Evolutionary conservation across 1,140 invertebrate genomes (phyloP).

Genomic region (Pectinophora gossypiella): DNA sequence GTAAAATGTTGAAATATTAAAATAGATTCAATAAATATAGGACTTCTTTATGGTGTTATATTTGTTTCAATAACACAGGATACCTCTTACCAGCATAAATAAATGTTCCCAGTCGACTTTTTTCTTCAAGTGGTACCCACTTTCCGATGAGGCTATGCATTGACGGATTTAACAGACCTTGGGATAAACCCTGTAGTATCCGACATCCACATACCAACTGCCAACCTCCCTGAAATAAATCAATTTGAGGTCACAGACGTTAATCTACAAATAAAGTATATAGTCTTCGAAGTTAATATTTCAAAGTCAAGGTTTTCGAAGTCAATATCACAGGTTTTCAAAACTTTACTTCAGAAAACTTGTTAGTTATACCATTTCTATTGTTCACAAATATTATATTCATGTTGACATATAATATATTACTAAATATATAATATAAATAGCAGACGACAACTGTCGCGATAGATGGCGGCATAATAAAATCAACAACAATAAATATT

Average conservation of each 20-base stretch:
- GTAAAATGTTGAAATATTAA: too few species aligned
- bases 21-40: too few species aligned
- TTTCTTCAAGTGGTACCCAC: constrained; percentile 73
- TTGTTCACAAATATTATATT: too few species aligned
- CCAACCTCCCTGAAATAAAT: constrained; percentile 61
- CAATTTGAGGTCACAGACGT: not conserved
- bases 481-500: too few species aligned
- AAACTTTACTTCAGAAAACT: not conserved
- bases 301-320: too few species aligned
- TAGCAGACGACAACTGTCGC: too few species aligned
- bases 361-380: too few species aligned
- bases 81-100: constrained; percentile 10
- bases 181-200: constrained; percentile 80
- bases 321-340: not conserved
- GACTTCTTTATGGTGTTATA: not conserved
- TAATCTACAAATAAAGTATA: not conserved
- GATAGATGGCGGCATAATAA: too few species aligned
- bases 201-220: constrained; percentile 75
- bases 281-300: too few species aligned
- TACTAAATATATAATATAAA: too few species aligned
- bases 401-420: too few species aligned
- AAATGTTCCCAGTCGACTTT: not conserved
- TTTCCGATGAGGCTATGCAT: constrained; percentile 83
- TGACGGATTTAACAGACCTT: constrained; percentile 84
- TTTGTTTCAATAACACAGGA: not conserved